Conservation (phyloP, 2,888 invertebrate genomes). For the Cenopis cana region DNA sequence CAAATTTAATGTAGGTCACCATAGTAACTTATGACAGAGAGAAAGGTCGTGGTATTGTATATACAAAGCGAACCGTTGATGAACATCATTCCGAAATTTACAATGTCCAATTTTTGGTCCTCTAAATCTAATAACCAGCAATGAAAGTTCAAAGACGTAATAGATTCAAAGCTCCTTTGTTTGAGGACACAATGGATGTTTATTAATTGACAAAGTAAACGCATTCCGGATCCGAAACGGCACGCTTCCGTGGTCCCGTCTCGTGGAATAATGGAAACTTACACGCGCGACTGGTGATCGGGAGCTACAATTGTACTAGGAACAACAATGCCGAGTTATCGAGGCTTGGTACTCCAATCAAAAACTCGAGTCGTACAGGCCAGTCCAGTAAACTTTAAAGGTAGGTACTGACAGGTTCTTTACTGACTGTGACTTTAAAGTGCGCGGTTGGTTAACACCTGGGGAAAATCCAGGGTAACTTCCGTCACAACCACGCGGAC, state of each 20-base stretch:
- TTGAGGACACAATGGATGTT: constrained; percentile 34
- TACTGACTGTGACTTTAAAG: no score
- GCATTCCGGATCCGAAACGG: constrained; percentile 11
- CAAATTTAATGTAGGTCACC: constrained; percentile 29
- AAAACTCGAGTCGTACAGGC: not conserved
- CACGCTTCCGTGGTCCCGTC: constrained; percentile 27
- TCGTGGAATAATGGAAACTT: constrained; percentile 37
- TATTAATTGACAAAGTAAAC: constrained; percentile 39
- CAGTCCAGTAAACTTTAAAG: not conserved
- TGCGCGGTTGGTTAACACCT: no score
- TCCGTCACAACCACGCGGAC: no score
- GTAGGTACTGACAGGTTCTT: no score
- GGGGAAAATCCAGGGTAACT: no score
- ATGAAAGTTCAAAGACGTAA: constrained; percentile 37
- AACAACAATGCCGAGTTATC: not conserved
- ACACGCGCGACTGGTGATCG: constrained; percentile 29
- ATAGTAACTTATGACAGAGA: not conserved
- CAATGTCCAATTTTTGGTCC: constrained; percentile 1
- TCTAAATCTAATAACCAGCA: not conserved
- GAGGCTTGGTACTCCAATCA: not conserved
- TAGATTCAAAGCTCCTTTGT: constrained; percentile 29
- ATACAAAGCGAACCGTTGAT: not conserved
- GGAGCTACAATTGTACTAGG: constrained; percentile 15
- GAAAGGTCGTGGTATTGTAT: not conserved
- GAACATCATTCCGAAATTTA: not conserved